Evolutionary conservation across 2,888 invertebrate genomes (phyloP).

Genomic region (Coelopa pilipes): DNA sequence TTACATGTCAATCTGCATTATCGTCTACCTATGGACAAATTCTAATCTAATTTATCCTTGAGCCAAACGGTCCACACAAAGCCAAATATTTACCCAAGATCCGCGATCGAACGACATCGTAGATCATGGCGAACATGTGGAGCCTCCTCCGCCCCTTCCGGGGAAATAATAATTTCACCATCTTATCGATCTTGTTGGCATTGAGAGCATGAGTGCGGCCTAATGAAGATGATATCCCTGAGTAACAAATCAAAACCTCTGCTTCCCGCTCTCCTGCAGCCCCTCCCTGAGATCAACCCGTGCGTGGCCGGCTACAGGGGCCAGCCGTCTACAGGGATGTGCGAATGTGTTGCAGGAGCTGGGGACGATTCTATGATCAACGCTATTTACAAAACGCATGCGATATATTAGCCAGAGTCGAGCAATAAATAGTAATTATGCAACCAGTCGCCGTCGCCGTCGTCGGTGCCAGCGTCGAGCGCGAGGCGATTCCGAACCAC

Average conservation of each 20-base stretch:
- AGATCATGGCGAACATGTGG: not conserved
- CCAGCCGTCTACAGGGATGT: too few relatives aligned
- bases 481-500: not conserved
- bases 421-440: constrained; percentile 34
- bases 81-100: too few relatives aligned
- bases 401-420: constrained; percentile 14
- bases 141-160: not conserved
- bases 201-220: not conserved
- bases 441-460: constrained; percentile 19
- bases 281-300: not conserved
- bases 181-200: constrained; percentile 12
- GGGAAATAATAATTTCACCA: not conserved
- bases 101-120: too few relatives aligned
- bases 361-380: not conserved
- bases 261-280: not conserved
- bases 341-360: not conserved
- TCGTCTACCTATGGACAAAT: too few relatives aligned
- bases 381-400: constrained; percentile 25
- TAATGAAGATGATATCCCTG: constrained; percentile 31
- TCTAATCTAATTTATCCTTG: too few relatives aligned
- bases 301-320: not conserved
- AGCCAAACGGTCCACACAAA: too few relatives aligned
- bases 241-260: constrained; percentile 27
- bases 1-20: too few relatives aligned
- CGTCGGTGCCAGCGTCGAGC: constrained; percentile 1